A percentile compares a stretch with the other conserved stretches of the same genome.
Evolutionary conservation across 2,797 vertebrate species (phyloP).

Genomic region (Eurystomus glaucurus): DNA sequence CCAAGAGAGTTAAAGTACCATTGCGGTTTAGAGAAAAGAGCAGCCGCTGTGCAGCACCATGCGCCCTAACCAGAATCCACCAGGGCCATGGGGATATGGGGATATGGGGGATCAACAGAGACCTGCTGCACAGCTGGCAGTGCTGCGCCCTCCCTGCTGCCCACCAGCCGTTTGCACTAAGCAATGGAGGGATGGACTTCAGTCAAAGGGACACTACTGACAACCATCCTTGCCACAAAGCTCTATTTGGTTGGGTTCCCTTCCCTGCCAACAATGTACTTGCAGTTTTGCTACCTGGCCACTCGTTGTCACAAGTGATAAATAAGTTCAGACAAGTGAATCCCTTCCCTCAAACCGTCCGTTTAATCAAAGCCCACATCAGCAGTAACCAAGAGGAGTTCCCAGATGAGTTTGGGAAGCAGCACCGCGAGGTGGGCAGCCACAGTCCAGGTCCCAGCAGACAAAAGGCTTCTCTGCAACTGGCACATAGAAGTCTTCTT

Average conservation of each 20-base stretch:
- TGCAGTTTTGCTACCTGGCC: neutral
- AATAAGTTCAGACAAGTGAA: neutral
- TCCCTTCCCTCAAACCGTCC: neutral
- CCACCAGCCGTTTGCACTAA: rapidly evolving
- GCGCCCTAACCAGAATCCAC: rapidly evolving
- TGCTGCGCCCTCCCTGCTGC: too few species aligned
- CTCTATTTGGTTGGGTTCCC: neutral
- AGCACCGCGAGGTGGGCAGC: rapidly evolving
- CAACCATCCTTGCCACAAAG: neutral
- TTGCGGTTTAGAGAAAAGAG: neutral
- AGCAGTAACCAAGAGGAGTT: neutral
- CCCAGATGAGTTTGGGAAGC: neutral
- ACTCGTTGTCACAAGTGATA: neutral
- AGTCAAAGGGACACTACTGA: neutral
- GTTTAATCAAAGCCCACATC: neutral
- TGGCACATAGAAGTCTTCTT: neutral
- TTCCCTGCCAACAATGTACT: rapidly evolving
- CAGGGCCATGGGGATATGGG: rapidly evolving
- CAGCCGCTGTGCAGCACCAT: rapidly evolving
- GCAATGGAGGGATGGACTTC: neutral
- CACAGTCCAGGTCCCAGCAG: neutral
- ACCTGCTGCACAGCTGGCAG: neutral
- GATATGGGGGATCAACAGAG: rapidly evolving
- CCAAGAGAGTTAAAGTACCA: neutral
- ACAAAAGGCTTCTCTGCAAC: neutral